Evolutionary conservation across 2,113 vertebrate genomes (phyloP), one percentile per base, ranked within the genome.

Genomic region (Micromys minutus): DNA sequence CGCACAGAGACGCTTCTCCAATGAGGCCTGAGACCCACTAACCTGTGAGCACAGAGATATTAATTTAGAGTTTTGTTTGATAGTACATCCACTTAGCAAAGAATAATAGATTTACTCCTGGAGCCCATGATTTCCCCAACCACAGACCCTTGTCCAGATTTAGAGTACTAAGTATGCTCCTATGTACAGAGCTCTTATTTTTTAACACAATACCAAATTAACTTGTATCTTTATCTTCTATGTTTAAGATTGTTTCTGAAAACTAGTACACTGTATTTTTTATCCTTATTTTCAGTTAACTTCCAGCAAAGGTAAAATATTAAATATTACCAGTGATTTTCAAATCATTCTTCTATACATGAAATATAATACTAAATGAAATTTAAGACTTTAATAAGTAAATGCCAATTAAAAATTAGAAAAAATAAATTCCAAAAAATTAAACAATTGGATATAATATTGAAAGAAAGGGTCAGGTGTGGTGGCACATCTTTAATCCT

Each of bases 211-310:
- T 36, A 90, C 90, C 34, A 95, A 87, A 71, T 93, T 96, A n/a
- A 77, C 57, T 81, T 76, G 21, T 59, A 83, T 61, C n/a, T 47
- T 69, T 89, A 83, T 61, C n/a, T 47, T 69, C 86, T 89, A 80
- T 87, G 81, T 93, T 83, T 72, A 13, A 24, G 77, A 69, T 92
- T 39, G 12, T 72, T 61, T 94, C 84, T 83, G 10, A 72, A 87
- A 91, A 89, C 29, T 93, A 13, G 77, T 80, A 34, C 13, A 76
- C 47, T 89, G 3, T 76, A 59, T 81, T 85, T 80, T 57, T 1
- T 69, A 59, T 91, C 79, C 17, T 92, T 61, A 50, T 65, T 91
- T 95, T 90, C 94, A 94, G 22, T 76, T 95, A 90, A 92, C 65
- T 83, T 36, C 15, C 92, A 85, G 24, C 10, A 94, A 93, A 74